Base-by-base conservation (phyloP, 2,797 vertebrate species). In the Margarornis squamiger region DNA sequence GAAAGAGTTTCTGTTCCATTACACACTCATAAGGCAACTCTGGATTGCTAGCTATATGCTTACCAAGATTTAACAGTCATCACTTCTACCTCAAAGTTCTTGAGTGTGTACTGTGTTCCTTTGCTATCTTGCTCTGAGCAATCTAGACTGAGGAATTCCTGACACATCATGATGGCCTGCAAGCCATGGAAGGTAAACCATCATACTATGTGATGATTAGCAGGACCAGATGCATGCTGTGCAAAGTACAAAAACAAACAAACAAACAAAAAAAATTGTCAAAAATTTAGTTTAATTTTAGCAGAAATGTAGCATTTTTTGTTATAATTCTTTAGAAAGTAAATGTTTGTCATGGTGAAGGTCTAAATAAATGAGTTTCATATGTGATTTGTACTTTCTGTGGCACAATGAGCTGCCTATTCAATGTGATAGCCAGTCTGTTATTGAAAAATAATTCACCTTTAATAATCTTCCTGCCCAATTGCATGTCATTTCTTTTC, bases 181-280 rank as follows among this genome's bases (percentile, higher is more conserved):
- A 90, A 65, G 12, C 8, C 1, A 1, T 39, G 16, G 41, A 38
- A 61, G 5, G 5, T 29, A 75, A 36, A 46, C 20, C 26, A 45
- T 29, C 8, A 39, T 11, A 52, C 41, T 46, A 1, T 41, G 16
- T 29, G 32, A 55, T 48, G 30, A 61, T 49, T 39, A 52, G 7
- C 21, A 39, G 27, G 10, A 49, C 1, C 19, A 68, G n/a, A 22
- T 34, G 27, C 2, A 45, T 55, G 34, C 21, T 27, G 3, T 15
- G 16, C 2, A 32, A 73, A 83, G 6, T 49, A 14, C 2, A 76
- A 58, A 65, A 1, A 52, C 52, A 61, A n/a, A 3, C 73, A 58
- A 65, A 1, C 48, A 57, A 61, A n/a, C 1, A 1, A 68, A 8
- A 48, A 26, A 57, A 68, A 51, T 3, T 1, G 15, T 32, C 0